Conservation (phyloP, 2,797 vertebrate genomes). For the Selene dorsalis region DNA sequence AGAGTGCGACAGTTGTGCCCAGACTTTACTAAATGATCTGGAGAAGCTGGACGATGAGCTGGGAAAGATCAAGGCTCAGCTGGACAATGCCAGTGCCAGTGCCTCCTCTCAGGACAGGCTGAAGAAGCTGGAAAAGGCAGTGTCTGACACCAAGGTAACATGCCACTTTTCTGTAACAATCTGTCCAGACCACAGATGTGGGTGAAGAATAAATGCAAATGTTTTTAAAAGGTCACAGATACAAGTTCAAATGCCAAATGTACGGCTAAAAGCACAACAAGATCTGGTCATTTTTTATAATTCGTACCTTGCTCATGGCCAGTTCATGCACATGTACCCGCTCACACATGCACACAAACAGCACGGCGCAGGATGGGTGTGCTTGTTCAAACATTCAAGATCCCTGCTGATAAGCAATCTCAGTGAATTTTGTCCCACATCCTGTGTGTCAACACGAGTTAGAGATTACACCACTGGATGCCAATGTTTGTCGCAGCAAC, state of each 20-base stretch:
- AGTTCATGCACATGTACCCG: background rate
- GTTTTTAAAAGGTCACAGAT: background rate
- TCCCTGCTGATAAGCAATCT: slow-evolving; percentile 57
- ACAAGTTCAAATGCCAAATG: background rate
- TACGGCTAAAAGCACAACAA: background rate
- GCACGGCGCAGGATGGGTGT: slow-evolving; percentile 16
- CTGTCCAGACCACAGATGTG: background rate
- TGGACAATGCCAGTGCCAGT: slow-evolving; percentile 84
- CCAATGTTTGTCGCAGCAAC: slow-evolving; percentile 4
- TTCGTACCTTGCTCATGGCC: slow-evolving; percentile 6
- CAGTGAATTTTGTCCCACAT: slow-evolving; percentile 28
- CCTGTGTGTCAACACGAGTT: slow-evolving; percentile 41
- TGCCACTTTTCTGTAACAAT: background rate
- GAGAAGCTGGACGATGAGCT: slow-evolving; percentile 86
- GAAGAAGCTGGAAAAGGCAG: slow-evolving; percentile 85
- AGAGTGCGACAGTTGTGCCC: slow-evolving; percentile 95
- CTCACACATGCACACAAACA: slow-evolving; percentile 5
- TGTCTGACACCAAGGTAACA: slow-evolving; percentile 89
- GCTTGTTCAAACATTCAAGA: slow-evolving; percentile 58
- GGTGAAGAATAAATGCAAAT: background rate
- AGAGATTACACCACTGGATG: slow-evolving; percentile 16
- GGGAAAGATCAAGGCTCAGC: slow-evolving; percentile 83
- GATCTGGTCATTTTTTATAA: background rate
- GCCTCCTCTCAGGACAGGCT: slow-evolving; percentile 83
- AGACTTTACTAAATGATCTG: slow-evolving; percentile 89